Conservation (phyloP, 2,113 vertebrate genomes). For the Lethenteron reissneri region DNA sequence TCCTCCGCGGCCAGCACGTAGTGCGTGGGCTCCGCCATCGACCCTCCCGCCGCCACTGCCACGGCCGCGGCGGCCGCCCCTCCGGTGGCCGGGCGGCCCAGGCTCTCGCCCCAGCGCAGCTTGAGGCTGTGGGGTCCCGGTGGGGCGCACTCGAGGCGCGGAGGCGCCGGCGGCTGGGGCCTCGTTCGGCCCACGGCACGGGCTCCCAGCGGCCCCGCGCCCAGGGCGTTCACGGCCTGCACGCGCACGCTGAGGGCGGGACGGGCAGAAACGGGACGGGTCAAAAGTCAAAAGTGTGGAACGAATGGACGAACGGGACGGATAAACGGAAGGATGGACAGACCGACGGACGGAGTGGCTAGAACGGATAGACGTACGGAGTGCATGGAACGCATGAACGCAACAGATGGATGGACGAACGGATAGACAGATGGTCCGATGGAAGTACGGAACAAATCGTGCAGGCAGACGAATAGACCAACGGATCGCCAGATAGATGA, state of each 20-base stretch:
- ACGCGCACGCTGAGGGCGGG: constrained; percentile 39
- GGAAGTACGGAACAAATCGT: no score
- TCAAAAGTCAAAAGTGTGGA: no score
- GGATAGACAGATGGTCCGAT: no score
- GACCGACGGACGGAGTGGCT: no score
- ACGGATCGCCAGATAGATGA: no score
- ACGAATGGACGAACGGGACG: no score
- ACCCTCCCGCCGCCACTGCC: constrained; percentile 28
- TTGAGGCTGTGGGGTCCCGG: constrained; percentile 87
- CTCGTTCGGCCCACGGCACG: constrained; percentile 52
- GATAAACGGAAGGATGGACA: no score
- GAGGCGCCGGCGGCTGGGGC: constrained; percentile 60
- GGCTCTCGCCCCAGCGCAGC: constrained; percentile 74
- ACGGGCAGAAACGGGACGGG: no score
- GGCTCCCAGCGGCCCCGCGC: constrained; percentile 52
- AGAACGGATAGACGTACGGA: no score
- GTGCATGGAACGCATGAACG: no score
- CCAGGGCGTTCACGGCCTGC: constrained; percentile 71
- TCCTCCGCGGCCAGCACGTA: constrained; percentile 84
- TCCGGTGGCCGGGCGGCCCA: constrained; percentile 23
- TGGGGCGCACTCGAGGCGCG: constrained; percentile 66
- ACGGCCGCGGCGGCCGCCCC: constrained; percentile 32
- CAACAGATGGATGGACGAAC: no score
- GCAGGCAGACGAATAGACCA: no score
- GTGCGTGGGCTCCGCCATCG: constrained; percentile 32